Conservation (phyloP, 2,888 invertebrate species). For the Drosophila lacicola region DNA sequence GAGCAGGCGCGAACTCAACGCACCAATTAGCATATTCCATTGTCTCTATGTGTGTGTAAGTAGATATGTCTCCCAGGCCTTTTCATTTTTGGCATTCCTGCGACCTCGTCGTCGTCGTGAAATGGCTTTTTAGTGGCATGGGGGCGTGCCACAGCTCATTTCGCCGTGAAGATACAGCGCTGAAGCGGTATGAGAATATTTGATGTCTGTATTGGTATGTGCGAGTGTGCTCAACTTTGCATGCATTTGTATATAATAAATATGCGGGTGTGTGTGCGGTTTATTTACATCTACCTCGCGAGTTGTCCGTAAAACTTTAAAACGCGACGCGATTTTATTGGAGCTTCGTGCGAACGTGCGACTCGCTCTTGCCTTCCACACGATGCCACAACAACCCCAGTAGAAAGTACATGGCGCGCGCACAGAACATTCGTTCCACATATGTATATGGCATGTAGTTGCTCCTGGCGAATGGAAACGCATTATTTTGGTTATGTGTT, state of each 20-base stretch:
- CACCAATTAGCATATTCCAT: slow-evolving; percentile 83
- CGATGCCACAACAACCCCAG: slow-evolving; percentile 65
- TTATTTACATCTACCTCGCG: slow-evolving; percentile 74
- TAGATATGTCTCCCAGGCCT: slow-evolving; percentile 52
- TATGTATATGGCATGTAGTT: slow-evolving; percentile 62
- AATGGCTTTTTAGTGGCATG: slow-evolving; percentile 63
- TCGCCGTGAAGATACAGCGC: slow-evolving; percentile 48
- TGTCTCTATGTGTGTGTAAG: slow-evolving; percentile 63
- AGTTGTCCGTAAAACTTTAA: slow-evolving; percentile 76
- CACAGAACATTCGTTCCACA: slow-evolving; percentile 56
- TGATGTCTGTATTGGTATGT: slow-evolving; percentile 41
- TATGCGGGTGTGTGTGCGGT: slow-evolving; percentile 35
- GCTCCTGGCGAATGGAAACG: slow-evolving; percentile 76
- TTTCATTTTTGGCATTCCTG: slow-evolving; percentile 73
- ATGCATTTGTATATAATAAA: slow-evolving; percentile 23
- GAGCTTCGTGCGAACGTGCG: slow-evolving; percentile 68
- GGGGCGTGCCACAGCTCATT: slow-evolving; percentile 76
- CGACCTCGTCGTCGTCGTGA: slow-evolving; percentile 41
- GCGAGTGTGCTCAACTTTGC: slow-evolving; percentile 14
- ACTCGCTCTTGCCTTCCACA: slow-evolving; percentile 36
- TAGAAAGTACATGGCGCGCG: slow-evolving; percentile 70
- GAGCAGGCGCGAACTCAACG: slow-evolving; percentile 74
- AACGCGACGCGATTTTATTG: slow-evolving; percentile 82
- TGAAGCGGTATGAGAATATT: slow-evolving; percentile 52
- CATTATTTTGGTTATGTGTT: slow-evolving; percentile 60